Conservation (phyloP, 2,888 invertebrate genomes). For the Drosophila eohydei region DNA sequence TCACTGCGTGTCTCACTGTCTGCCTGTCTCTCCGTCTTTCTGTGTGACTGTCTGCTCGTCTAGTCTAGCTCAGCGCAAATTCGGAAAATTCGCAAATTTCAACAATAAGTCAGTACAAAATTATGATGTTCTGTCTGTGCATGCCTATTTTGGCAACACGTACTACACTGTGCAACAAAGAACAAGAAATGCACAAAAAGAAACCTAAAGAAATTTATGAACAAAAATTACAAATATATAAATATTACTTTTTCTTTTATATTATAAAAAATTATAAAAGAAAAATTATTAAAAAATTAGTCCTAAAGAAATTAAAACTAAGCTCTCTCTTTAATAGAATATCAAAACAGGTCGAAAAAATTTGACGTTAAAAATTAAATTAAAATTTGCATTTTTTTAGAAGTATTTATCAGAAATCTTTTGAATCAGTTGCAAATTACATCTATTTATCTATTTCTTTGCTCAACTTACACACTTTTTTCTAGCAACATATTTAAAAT, state of each 20-base stretch:
- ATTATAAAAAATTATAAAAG: not conserved
- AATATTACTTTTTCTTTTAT: not conserved
- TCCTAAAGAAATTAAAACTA: too few relatives aligned
- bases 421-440: too few relatives aligned
- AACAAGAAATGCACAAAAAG: not conserved
- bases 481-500: not conserved
- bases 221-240: not conserved
- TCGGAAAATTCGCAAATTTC: constrained; percentile 67
- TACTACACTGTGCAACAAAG: constrained; percentile 15
- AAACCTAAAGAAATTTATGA: not conserved
- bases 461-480: too few relatives aligned
- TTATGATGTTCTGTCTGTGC: constrained; percentile 60
- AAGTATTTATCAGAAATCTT: too few relatives aligned
- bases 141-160: constrained; percentile 22
- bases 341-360: too few relatives aligned
- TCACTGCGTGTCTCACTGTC: constrained; percentile 9
- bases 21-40: constrained; percentile 16
- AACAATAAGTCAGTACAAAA: constrained; percentile 78
- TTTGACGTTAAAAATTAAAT: too few relatives aligned
- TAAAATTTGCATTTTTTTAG: too few relatives aligned
- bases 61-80: constrained; percentile 63
- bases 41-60: constrained; percentile 34
- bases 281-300: too few relatives aligned
- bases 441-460: too few relatives aligned
- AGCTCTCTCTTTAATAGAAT: too few relatives aligned